Evolutionary conservation across 2,888 invertebrate species (phyloP).

Genomic region (Eupeodes latifasciatus): DNA sequence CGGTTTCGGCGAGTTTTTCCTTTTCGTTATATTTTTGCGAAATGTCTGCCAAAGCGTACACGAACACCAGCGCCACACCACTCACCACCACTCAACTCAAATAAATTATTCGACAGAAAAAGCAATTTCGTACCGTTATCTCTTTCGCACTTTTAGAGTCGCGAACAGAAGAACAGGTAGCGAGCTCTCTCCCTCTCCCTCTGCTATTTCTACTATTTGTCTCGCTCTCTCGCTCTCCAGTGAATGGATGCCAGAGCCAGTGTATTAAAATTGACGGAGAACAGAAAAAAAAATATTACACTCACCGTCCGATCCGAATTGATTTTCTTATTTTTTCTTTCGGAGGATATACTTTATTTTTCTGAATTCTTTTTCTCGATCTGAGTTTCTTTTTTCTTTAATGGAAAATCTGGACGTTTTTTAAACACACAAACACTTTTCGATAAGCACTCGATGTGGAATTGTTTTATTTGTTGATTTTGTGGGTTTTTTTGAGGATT

Average conservation of each 20-base stretch:
- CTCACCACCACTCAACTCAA: constrained; percentile 63
- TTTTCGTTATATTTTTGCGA: constrained; percentile 74
- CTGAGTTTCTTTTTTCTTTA: constrained; percentile 54
- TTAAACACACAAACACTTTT: constrained; percentile 71
- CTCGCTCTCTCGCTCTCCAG: constrained; percentile 2
- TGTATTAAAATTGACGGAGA: constrained; percentile 72
- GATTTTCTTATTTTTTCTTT: constrained; percentile 74
- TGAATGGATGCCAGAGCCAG: constrained; percentile 32
- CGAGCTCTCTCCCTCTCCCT: not conserved
- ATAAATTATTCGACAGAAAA: constrained; percentile 7
- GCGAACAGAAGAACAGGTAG: constrained; percentile 23
- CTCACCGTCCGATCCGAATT: constrained; percentile 77
- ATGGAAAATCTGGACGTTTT: constrained; percentile 65
- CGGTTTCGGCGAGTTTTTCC: constrained; percentile 61
- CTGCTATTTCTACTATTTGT: not conserved
- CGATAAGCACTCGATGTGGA: constrained; percentile 60
- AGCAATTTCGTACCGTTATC: constrained; percentile 33
- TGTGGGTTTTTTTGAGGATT: constrained; percentile 63
- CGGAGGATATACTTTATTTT: constrained; percentile 61
- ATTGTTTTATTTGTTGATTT: constrained; percentile 59
- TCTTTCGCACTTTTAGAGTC: constrained; percentile 50
- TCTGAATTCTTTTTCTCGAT: constrained; percentile 47
- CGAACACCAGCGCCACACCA: constrained; percentile 71
- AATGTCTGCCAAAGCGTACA: constrained; percentile 76
- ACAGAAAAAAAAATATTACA: constrained; percentile 73